Conservation (phyloP, 1,140 invertebrate species). For the Cotesia typhae region DNA sequence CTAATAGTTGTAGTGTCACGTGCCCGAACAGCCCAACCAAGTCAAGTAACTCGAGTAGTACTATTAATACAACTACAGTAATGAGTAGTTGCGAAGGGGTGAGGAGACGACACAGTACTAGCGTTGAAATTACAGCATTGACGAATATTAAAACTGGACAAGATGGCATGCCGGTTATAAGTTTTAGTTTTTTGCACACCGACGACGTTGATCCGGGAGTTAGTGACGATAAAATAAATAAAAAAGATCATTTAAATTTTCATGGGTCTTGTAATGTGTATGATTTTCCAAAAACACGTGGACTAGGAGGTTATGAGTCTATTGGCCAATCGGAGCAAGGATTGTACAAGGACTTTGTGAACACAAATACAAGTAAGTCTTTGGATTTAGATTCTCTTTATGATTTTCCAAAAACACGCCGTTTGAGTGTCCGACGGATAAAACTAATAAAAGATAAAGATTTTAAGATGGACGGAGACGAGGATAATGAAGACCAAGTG, state of each 20-base stretch:
- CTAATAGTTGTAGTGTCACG: slow-evolving; percentile 1
- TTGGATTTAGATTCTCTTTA: neutral
- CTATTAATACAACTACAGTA: neutral
- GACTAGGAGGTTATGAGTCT: neutral
- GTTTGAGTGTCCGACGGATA: neutral
- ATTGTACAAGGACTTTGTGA: neutral
- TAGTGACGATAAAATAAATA: slow-evolving; percentile 34
- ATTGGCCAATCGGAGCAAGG: too few species aligned
- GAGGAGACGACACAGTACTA: slow-evolving; percentile 47
- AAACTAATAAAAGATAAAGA: neutral
- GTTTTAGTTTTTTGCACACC: slow-evolving; percentile 54
- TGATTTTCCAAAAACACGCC: slow-evolving; percentile 23
- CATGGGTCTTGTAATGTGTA: slow-evolving; percentile 32
- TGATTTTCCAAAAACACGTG: slow-evolving; percentile 38
- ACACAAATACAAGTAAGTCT: neutral
- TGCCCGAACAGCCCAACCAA: slow-evolving; percentile 7
- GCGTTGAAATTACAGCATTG: slow-evolving; percentile 55
- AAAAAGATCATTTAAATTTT: slow-evolving; percentile 9
- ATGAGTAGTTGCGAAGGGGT: neutral
- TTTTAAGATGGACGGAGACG: neutral
- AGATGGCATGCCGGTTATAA: slow-evolving; percentile 58
- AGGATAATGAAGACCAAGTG: slow-evolving; percentile 5
- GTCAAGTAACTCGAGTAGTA: slow-evolving; percentile 5
- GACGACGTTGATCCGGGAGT: slow-evolving; percentile 41
- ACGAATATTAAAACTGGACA: slow-evolving; percentile 50